A percentile compares a stretch with the other conserved stretches of the same genome.
Conservation (phyloP, 2,797 vertebrate species). For the Falco naumanni region DNA sequence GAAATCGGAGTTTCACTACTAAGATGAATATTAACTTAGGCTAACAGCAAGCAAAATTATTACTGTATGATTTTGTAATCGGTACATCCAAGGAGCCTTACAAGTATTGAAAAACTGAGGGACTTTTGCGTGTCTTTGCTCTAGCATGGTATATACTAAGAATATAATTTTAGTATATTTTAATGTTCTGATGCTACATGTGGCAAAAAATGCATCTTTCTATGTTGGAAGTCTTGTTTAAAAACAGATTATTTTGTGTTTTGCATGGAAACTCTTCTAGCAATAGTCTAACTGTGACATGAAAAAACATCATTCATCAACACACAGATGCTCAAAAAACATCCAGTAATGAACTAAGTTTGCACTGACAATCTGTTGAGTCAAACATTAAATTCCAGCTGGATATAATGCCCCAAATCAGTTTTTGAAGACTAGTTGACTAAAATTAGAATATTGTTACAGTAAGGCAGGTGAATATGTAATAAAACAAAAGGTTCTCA, state of each 20-base stretch:
- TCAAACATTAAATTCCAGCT: not conserved
- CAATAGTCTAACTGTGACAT: not conserved
- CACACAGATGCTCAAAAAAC: not conserved
- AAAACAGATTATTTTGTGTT: not conserved
- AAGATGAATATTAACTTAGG: conserved; percentile 40
- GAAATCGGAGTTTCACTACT: conserved; percentile 30
- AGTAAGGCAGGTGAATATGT: not conserved
- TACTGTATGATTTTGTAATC: conserved; percentile 29
- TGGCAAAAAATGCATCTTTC: not conserved
- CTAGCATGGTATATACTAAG: not conserved
- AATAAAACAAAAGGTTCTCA: not conserved
- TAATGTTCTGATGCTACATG: not conserved
- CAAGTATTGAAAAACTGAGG: not conserved
- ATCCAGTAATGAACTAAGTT: not conserved
- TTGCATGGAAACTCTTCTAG: not conserved
- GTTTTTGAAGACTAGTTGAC: not conserved
- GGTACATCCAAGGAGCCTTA: conserved; percentile 19
- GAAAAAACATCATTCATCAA: not conserved
- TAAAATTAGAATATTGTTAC: not conserved
- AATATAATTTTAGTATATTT: not conserved
- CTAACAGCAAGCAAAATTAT: conserved; percentile 27
- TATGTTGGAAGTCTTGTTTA: not conserved
- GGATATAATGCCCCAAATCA: not conserved
- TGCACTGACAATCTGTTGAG: not conserved
- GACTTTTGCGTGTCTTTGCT: not conserved